Evolutionary conservation across 2,888 invertebrate genomes (phyloP).

Genomic region (Rhagophthalmus giganteus): DNA sequence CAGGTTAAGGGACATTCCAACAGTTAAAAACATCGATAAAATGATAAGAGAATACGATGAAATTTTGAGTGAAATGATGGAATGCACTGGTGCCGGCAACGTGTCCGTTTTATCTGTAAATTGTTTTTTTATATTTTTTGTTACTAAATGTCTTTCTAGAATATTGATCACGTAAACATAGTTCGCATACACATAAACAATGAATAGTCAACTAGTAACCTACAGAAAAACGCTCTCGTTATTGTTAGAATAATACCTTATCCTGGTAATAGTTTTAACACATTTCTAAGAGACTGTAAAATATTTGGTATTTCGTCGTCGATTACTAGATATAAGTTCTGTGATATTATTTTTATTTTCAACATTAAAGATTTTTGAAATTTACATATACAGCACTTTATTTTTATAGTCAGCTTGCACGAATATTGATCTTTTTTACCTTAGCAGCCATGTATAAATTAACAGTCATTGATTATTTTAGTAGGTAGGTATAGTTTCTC

Average conservation of each 20-base stretch:
- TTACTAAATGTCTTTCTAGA: constrained; percentile 5
- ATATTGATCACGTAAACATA: no score
- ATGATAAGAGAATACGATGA: constrained; percentile 44
- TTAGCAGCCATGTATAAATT: background rate
- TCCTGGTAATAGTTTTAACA: no score
- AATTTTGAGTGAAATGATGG: constrained; percentile 33
- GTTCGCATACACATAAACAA: no score
- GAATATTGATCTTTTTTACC: background rate
- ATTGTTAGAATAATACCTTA: no score
- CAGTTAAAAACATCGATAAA: constrained; percentile 43
- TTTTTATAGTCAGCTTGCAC: background rate
- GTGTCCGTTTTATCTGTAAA: constrained; percentile 10
- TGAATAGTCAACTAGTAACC: no score
- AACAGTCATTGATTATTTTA: constrained; percentile 1
- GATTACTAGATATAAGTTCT: no score
- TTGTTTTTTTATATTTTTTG: constrained; percentile 13
- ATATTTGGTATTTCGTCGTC: no score
- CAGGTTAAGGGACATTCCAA: constrained; percentile 46
- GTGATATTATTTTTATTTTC: constrained; percentile 9
- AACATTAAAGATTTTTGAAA: background rate
- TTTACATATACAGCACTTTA: background rate
- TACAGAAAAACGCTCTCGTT: no score
- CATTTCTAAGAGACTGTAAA: no score
- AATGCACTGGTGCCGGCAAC: constrained; percentile 29
- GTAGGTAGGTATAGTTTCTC: background rate